phyloP scores from a whole-genome alignment of 2,797 vertebrate species.

The Adrianichthys oophorus region DNA sequence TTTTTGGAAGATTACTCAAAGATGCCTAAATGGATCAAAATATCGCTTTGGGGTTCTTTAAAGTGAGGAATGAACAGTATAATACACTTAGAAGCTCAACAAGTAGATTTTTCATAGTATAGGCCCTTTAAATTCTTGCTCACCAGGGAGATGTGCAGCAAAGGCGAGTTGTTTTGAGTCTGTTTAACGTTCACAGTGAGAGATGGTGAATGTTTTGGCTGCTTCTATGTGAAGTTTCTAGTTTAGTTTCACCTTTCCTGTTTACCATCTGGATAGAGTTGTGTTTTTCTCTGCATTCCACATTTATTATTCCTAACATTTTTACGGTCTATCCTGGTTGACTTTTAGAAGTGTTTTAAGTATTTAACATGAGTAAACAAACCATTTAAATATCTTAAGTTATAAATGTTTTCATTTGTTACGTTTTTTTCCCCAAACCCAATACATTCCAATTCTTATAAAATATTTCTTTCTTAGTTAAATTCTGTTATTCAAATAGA shows the following conservation, averaged over 20 bases:
- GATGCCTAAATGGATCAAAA: too few species aligned
- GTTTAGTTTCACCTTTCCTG: conserved; percentile 43
- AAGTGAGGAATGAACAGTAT: conserved; percentile 12
- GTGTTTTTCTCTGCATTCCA: conserved; percentile 21
- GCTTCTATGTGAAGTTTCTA: conserved; percentile 3
- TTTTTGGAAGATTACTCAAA: too few species aligned
- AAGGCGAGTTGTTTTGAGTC: conserved; percentile 18
- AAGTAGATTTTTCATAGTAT: too few species aligned
- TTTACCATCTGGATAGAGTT: conserved; percentile 49
- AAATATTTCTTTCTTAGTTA: too few species aligned
- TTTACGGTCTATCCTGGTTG: conserved; percentile 12
- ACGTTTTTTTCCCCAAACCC: too few species aligned
- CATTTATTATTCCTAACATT: conserved; percentile 18
- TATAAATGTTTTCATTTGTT: conserved; percentile 11
- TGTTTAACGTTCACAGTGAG: conserved; percentile 35
- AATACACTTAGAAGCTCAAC: background rate
- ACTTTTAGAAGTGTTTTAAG: conserved; percentile 14
- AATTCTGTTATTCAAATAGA: too few species aligned
- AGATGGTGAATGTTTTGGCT: conserved; percentile 38
- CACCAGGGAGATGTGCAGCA: conserved; percentile 5
- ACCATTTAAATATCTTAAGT: conserved; percentile 16
- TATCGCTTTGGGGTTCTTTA: background rate
- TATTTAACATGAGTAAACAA: conserved; percentile 8
- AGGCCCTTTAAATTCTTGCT: conserved; percentile 11
- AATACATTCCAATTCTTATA: too few species aligned